Evolutionary conservation across 1,140 invertebrate genomes (phyloP), one percentile per base, ranked within the genome.

Genomic region (Vanessa tameamea): DNA sequence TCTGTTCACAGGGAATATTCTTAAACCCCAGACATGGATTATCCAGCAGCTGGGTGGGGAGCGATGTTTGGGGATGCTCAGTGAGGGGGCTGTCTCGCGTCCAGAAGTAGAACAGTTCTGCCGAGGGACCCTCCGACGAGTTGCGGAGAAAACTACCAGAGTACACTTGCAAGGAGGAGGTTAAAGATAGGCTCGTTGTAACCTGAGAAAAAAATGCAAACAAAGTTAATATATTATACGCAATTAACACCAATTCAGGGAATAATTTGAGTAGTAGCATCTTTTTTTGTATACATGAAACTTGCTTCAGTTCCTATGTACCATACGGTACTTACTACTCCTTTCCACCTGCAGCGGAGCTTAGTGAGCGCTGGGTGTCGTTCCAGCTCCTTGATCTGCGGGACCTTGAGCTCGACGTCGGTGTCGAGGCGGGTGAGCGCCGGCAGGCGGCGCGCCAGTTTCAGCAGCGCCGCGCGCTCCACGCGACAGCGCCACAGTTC

Each of bases 401-500:
- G 1, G 9, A 15, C 9, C 11, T 23, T 14, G 47, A 77, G 13
- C 0, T 2, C 2, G 1, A 69, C 47, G 20, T 82, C 79, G 0
- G 75, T 65, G 63, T 80, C 77, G 8, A 85, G 61, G 1, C 12
- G 12, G 14, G 51, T 15, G 16, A 80, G 51, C 13, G 14, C n/a
- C 0, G 67, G 68, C 57, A 85, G 57, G 6, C 12, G 47, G 1
- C 4, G 26, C 8, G 76, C 77, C 23, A 81, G 72, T 14, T 43
- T 7, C 26, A 73, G 9, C 0, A 77, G 64, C 1, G 66, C 75
- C 0, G 31, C 43, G 3, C 66, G 12, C 0, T 68, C 51, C 3
- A 80, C 12, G 3, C 14, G 4, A 12, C 70, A 77, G 23, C 69
- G 72, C 81, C 81, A 83, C 14, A 78, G 50, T 55, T 85, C 79